phyloP scores from a whole-genome alignment of 2,888 invertebrate genomes.

The Aspidapion aeneum region DNA sequence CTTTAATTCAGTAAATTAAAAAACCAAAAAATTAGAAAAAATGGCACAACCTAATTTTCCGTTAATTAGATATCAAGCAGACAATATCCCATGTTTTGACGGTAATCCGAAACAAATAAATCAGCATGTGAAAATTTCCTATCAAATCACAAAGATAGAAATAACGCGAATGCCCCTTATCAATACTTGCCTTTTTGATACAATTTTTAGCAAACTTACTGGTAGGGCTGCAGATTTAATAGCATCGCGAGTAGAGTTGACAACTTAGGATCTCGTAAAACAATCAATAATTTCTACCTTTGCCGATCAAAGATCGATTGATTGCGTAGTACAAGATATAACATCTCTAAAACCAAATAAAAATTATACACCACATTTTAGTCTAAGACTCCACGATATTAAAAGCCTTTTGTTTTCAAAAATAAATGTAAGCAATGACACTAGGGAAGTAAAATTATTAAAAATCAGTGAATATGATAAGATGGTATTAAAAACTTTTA shows the following conservation, averaged over 20 bases:
- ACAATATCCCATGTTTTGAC: no score
- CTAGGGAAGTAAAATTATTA: no score
- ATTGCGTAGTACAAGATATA: constrained; percentile 12
- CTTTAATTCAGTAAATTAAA: no score
- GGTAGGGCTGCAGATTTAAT: constrained; percentile 11
- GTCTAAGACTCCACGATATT: constrained; percentile 8
- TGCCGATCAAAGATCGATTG: constrained; percentile 10
- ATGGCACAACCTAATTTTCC: no score
- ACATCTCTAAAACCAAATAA: constrained; percentile 2
- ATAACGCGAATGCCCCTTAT: background rate
- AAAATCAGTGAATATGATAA: no score
- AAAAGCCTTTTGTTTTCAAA: constrained; percentile 11
- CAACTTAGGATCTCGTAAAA: background rate
- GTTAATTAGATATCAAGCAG: no score
- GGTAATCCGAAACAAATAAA: no score
- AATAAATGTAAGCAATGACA: constrained; percentile 4
- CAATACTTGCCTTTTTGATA: constrained; percentile 8
- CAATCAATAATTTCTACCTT: background rate
- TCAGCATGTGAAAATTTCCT: constrained; percentile 10
- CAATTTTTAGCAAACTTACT: constrained; percentile 8
- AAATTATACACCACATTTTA: constrained; percentile 8
- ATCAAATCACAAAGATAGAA: constrained; percentile 6
- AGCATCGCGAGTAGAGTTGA: constrained; percentile 6
- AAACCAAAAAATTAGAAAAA: no score
- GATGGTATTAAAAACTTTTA: constrained; percentile 5